Evolutionary conservation across 2,888 invertebrate genomes (phyloP), one percentile per base, ranked within the genome.

Genomic region (Odontocolon sp.): DNA sequence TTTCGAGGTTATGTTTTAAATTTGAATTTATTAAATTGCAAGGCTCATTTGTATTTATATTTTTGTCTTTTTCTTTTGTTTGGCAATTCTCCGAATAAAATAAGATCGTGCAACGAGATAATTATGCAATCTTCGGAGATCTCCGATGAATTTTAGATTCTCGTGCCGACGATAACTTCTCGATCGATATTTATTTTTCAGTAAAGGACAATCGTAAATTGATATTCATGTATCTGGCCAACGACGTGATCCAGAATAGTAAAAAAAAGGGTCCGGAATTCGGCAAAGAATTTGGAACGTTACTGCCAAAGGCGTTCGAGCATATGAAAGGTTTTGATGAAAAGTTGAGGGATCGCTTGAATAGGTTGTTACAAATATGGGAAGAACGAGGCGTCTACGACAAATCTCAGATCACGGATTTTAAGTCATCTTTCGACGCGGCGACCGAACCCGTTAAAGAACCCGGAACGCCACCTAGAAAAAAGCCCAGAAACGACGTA

Each of bases 211-310:
- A 92, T 81, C 95, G 95, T 84, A 98, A 98, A 88, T 92, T 99
- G 67, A 98, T 97, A 11, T 97, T 98, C 86, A 96, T 99, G 95
- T 99, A 99, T 91, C 92, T 99, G 84, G 99, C 99, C 31, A 99
- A 99, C 92, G 99, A 99, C 92, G 98, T 99, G 28, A 98, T 99
- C 85, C 99, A 99, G 90, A 99, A 99, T 87, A 97, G 98, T 89
- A 96, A 97, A 90, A 99, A 98, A 91, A 99, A 99, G 90, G 98
- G 98, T 0, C 98, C 98, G 0, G 98, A 99, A 90, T 99, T 95
- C 91, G 96, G 96, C 0, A 95, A 95, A 88, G 97, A 97, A 87
- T 99, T 96, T 91, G 95, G 94, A 4, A 92, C 93, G 68, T 94
- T 96, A 6, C 91, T 99, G 57, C 94, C 94, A 63, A 96, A 95